Conservation (phyloP, 2,113 vertebrate species). For the Bubo scandiacus region DNA sequence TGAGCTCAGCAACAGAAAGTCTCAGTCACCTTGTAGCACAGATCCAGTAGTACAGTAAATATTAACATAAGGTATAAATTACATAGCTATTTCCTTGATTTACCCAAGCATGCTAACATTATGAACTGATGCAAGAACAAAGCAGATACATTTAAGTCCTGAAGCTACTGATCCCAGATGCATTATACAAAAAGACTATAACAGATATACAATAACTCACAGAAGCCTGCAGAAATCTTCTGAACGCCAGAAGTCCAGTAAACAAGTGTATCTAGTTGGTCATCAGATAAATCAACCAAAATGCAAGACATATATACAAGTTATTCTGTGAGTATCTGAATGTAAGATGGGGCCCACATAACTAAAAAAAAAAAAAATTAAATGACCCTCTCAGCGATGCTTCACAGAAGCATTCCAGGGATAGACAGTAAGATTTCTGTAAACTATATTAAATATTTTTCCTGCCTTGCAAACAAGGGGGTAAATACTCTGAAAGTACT, state of each 20-base stretch:
- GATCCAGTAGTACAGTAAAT: not conserved
- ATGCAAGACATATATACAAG: not conserved
- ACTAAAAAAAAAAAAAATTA: not conserved
- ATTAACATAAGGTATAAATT: not conserved
- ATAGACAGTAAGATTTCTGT: not conserved
- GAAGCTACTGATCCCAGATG: not conserved
- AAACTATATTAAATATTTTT: not conserved
- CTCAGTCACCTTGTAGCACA: not conserved
- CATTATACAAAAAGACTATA: not conserved
- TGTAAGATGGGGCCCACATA: not conserved
- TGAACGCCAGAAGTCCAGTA: not conserved
- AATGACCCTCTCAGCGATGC: not conserved
- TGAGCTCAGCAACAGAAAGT: not conserved
- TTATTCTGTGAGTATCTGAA: not conserved
- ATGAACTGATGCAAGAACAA: not conserved
- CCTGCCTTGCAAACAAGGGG: not conserved
- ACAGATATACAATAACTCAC: not conserved
- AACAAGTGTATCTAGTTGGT: too few relatives aligned
- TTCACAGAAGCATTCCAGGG: not conserved
- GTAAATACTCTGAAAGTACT: not conserved
- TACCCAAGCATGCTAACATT: not conserved
- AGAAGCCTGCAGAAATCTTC: not conserved
- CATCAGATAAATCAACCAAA: not conserved
- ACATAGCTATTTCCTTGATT: not conserved
- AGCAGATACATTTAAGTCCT: not conserved